Conservation (phyloP, 2,888 invertebrate species). For the Papilio gigon region DNA sequence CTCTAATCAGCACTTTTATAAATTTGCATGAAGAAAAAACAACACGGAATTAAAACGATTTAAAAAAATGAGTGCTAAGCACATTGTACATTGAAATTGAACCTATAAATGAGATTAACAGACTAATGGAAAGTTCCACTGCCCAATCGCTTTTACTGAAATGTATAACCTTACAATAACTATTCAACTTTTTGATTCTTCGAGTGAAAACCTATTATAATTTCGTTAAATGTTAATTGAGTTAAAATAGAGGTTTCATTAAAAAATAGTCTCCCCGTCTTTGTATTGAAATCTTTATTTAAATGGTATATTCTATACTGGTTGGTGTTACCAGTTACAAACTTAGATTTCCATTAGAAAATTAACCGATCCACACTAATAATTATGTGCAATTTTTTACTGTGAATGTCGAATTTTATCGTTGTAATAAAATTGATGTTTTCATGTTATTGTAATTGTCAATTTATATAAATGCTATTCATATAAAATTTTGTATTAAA, state of each 20-base stretch:
- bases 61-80: too few species aligned
- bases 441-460: constrained; percentile 42
- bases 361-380: constrained; percentile 19
- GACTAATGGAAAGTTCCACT: too few species aligned
- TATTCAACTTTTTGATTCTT: background rate
- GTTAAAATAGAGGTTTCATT: background rate
- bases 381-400: constrained; percentile 34
- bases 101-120: too few species aligned
- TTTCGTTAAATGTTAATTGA: background rate
- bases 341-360: constrained; percentile 10
- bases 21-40: too few species aligned
- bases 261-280: background rate
- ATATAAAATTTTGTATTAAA: constrained; percentile 44
- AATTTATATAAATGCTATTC: constrained; percentile 47
- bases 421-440: constrained; percentile 24
- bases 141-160: too few species aligned
- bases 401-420: constrained; percentile 14
- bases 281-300: constrained; percentile 12
- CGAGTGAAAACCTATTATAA: background rate
- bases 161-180: background rate
- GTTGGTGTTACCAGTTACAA: background rate
- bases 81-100: too few species aligned
- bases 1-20: too few species aligned
- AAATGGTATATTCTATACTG: constrained; percentile 18
- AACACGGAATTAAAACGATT: too few species aligned